Evolutionary conservation across 1,140 invertebrate genomes (phyloP), one percentile per base, ranked within the genome.

Genomic region (Heterodera carotae): DNA sequence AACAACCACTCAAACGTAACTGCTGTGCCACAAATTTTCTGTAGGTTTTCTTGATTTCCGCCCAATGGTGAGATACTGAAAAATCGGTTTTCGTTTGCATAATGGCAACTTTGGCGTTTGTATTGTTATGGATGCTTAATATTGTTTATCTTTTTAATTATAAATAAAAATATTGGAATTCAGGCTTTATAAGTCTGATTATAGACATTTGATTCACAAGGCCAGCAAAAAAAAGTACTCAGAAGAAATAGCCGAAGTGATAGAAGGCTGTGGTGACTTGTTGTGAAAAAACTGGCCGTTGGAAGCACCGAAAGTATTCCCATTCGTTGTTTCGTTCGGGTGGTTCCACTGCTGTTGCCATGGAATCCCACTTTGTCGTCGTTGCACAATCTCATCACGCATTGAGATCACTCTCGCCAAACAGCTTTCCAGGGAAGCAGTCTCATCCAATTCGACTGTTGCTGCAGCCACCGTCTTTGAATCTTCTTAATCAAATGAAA

Each of bases 1-100:
- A 85, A 76, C 3, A 85, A 71, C 84, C 84, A 85, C 60, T 85
- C 83, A 25, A 85, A 79, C 33, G 77, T 84, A 10, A 85, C 81
- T 66, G 84, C 81, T 4, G 85, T 85, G 18, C 76, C 79, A 71
- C 80, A 84, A 71, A 84, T 76, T 31, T 77, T 81, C 29, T 84
- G 83, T 2, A 27, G 12, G 29, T 66, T 66, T 34, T 66, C 29
- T 6, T 29, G 62, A 4, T 22, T 7, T 27, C 25, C 62, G 29
- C 62, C 29, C 62, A 66, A 66, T 22, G 27, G 29, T 27, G 62
- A 15, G 2, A 66, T 29, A 29, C 10, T 25, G 29, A 39, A 39
- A 39, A 39, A 39, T 6, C 4, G 10, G 36, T 39, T 4, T 10
- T 39, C 10, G 36, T 39, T 39, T 39, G 36, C 36, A 39, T 39